phyloP scores from a whole-genome alignment of 2,888 invertebrate species.

The Pristionchus arcanus region DNA sequence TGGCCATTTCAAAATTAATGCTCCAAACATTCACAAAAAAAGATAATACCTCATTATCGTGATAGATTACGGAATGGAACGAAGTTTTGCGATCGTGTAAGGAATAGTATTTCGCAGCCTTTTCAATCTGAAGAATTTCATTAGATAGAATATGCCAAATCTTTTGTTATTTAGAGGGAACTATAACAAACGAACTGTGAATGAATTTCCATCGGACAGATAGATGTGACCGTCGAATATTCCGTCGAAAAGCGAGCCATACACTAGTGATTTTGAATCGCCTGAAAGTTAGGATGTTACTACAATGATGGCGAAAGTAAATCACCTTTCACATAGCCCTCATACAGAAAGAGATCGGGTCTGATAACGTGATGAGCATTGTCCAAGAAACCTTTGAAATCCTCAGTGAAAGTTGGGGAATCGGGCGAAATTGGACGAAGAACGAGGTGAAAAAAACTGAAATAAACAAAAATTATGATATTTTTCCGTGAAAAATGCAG shows the following conservation, averaged over 20 bases:
- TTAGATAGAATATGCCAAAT: too few relatives aligned
- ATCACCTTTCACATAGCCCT: background rate
- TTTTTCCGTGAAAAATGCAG: background rate
- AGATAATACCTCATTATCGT: background rate
- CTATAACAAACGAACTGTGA: background rate
- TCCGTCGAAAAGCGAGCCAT: background rate
- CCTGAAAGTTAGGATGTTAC: background rate
- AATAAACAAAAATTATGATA: background rate
- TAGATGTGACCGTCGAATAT: conserved; percentile 1
- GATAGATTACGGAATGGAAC: background rate
- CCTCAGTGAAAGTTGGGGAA: background rate
- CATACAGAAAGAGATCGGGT: background rate
- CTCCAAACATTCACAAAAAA: too few relatives aligned
- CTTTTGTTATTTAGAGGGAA: too few relatives aligned
- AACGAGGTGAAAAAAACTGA: background rate
- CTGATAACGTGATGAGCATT: background rate
- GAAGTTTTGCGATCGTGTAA: background rate
- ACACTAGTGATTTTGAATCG: background rate
- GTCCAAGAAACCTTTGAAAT: background rate
- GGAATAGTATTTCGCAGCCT: background rate
- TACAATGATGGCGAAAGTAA: too few relatives aligned
- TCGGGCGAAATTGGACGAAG: background rate
- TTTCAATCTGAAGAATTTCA: background rate
- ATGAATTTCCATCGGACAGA: background rate
- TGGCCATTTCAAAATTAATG: too few relatives aligned